Evolutionary conservation across 2,113 vertebrate genomes (phyloP), one percentile per base, ranked within the genome.

Genomic region (Dunckerocampus dactyliophorus): DNA sequence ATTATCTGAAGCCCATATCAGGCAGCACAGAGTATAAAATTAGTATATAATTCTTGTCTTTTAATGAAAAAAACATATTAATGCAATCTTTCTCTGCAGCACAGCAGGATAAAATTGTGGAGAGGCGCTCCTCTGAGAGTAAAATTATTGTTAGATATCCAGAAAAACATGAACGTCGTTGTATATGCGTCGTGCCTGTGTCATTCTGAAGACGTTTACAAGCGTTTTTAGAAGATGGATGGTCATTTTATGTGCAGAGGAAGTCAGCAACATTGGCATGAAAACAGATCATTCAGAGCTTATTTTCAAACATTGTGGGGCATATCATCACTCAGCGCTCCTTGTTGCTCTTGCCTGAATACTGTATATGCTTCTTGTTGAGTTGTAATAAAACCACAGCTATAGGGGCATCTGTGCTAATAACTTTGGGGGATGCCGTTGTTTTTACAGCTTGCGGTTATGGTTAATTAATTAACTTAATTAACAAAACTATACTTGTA

Each of bases 131-230:
- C 52, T 19, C 17, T 39, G 52, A 12, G 17, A 55, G n/a, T 7
- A 11, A 55, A 55, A 37, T 55, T 20, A 55, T 55, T 37, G 20
- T 55, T 55, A 39, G 52, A 34, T 37, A 37, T 55, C 19, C 9
- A 55, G 6, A 31, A 39, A 55, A 55, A 55, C 31, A 55, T 55
- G 11, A 55, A 37, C 34, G 19, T 54, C 15, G 6, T 54, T 55
- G n/a, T 55, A 55, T 39, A 39, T 39, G 31, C 19, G 28, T 13
- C 1, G 8, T 31, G 52, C 52, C 12, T 10, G 52, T 37, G 10
- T 39, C 10, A 39, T 39, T 39, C 37, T 39, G 31, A 19, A 55
- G 10, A 39, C 10, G 14, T 55, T 13, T 37, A 12, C 6, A 42
- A 21, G 2, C 12, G 13, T 56, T 56, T 56, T 42, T 3, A 8